Evolutionary conservation across 2,797 vertebrate species (phyloP).

Genomic region (Acanthis flammea): DNA sequence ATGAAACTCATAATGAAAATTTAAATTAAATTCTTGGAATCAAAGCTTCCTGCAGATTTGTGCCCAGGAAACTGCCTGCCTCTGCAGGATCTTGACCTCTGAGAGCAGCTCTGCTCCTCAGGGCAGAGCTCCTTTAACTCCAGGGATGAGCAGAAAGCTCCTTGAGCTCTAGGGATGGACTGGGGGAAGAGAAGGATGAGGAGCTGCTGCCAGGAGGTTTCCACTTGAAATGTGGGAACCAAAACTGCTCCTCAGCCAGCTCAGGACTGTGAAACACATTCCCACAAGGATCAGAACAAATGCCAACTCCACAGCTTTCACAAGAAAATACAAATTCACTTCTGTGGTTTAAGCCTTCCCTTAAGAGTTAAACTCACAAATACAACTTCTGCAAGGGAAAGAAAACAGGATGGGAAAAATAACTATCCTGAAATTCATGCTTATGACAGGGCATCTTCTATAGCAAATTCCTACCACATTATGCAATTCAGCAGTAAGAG

Average conservation of each 20-base stretch:
- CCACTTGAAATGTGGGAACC: neutral
- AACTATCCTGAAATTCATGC: neutral
- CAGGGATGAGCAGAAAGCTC: neutral
- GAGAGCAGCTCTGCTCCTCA: neutral
- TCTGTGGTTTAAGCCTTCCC: neutral
- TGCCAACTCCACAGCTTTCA: neutral
- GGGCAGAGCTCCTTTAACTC: neutral
- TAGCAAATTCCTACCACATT: neutral
- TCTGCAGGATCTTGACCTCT: neutral
- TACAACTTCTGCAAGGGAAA: neutral
- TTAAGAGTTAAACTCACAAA: neutral
- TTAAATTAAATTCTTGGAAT: neutral
- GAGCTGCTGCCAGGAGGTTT: neutral
- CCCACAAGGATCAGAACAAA: neutral
- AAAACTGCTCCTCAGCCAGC: neutral
- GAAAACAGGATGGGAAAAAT: neutral
- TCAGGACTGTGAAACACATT: neutral
- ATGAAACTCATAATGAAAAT: neutral
- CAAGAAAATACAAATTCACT: neutral
- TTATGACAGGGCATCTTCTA: neutral
- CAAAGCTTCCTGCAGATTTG: neutral
- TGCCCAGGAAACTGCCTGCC: neutral
- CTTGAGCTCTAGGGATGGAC: neutral
- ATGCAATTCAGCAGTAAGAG: neutral
- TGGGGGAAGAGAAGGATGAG: rapidly evolving